Conservation (phyloP, 2,113 vertebrate species). For the Octodon degus region DNA sequence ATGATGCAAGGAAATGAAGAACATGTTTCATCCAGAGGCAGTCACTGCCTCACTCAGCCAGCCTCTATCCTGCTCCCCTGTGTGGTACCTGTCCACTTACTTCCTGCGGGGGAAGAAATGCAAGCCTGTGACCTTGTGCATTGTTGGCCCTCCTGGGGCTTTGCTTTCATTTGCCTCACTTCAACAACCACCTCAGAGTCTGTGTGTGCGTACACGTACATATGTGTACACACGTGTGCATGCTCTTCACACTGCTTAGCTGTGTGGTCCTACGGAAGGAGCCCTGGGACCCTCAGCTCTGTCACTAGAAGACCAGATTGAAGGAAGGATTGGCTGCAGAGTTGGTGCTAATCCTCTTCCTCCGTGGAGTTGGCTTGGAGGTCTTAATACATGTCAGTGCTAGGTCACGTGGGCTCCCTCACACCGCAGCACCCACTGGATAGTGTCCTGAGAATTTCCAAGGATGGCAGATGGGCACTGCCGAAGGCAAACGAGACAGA, state of each 20-base stretch:
- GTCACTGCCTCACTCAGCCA: conserved; percentile 23
- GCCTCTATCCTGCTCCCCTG: background rate
- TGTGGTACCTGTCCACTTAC: background rate
- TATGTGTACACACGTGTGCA: fast-evolving
- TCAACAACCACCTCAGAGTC: background rate
- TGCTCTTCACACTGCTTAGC: background rate
- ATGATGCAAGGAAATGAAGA: conserved; percentile 82
- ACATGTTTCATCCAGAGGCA: conserved; percentile 75
- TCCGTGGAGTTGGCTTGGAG: background rate
- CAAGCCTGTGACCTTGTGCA: background rate
- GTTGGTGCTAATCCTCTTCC: background rate
- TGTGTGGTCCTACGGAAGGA: background rate
- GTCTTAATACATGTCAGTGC: background rate
- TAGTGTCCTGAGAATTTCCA: background rate
- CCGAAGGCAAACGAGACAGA: background rate
- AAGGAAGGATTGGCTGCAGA: background rate
- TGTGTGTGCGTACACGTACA: background rate
- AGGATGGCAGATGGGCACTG: background rate
- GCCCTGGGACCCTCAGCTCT: background rate
- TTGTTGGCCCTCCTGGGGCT: background rate
- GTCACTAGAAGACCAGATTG: background rate
- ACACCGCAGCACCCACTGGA: background rate
- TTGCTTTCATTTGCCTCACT: background rate
- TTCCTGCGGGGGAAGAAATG: background rate
- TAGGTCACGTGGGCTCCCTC: background rate